phyloP scores from a whole-genome alignment of 2,113 vertebrate species.

The Lophochroa leadbeateri region DNA sequence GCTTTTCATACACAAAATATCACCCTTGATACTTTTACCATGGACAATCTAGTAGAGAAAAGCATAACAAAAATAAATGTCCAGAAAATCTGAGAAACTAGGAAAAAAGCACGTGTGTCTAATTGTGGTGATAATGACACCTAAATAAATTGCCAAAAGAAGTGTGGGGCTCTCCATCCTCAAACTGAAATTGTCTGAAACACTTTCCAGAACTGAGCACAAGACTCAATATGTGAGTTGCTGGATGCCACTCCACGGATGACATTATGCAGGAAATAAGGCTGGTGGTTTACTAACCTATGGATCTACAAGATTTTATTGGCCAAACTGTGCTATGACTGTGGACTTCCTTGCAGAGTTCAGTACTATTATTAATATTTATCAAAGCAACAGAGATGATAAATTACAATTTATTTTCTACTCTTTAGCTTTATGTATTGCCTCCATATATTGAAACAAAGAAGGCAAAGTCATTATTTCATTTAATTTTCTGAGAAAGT shows the following conservation, averaged over 20 bases:
- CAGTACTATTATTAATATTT: not conserved
- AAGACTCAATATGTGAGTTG: not conserved
- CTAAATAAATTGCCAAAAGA: not conserved
- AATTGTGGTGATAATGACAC: not conserved
- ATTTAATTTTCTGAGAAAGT: constrained; percentile 45
- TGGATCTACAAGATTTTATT: not conserved
- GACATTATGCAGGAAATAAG: not conserved
- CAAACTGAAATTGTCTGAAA: not conserved
- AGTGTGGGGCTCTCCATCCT: not conserved
- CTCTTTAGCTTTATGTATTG: not conserved
- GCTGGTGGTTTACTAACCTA: not conserved
- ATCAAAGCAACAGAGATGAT: not conserved
- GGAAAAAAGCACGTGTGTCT: not conserved
- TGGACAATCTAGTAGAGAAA: not conserved
- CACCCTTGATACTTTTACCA: not conserved
- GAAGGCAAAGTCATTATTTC: not conserved
- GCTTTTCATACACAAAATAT: not conserved
- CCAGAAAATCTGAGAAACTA: not conserved
- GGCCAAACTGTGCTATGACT: not conserved
- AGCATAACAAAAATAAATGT: not conserved
- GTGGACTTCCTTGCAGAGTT: not conserved
- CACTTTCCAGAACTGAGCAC: not conserved
- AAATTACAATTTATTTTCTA: not conserved
- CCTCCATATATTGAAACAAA: not conserved
- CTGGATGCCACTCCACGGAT: not conserved